Percentiles rank a stretch among this genome's conserved stretches.
Conservation (phyloP, 2,113 vertebrate species). For the Trichomycterus rosablanca region DNA sequence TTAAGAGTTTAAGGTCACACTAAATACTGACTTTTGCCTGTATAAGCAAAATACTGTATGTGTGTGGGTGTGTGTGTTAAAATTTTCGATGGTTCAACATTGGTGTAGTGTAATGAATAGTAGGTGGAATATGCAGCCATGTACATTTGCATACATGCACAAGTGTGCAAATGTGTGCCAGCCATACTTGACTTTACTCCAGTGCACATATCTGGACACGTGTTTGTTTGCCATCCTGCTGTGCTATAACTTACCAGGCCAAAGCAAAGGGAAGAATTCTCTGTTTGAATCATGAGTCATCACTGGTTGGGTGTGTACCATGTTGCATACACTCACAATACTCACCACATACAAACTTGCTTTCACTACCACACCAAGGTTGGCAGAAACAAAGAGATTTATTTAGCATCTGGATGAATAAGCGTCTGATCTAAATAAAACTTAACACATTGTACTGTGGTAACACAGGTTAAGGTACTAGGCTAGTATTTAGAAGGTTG, state of each 20-base stretch:
- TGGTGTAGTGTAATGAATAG: too few species aligned
- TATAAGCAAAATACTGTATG: too few species aligned
- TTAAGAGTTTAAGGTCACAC: too few species aligned
- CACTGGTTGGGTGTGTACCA: slow-evolving; percentile 38
- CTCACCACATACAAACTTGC: slow-evolving; percentile 13
- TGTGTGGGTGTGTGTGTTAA: too few species aligned
- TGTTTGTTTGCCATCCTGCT: slow-evolving; percentile 21
- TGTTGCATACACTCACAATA: slow-evolving; percentile 6
- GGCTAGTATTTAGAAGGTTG: too few species aligned
- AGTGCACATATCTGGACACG: neutral
- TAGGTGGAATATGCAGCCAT: too few species aligned
- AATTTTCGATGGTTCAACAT: too few species aligned
- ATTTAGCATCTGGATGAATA: neutral
- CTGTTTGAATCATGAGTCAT: slow-evolving; percentile 32
- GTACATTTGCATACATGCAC: too few species aligned
- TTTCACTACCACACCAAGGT: slow-evolving; percentile 8
- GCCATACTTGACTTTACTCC: too few species aligned
- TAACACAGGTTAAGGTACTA: too few species aligned
- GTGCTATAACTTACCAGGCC: slow-evolving; percentile 26
- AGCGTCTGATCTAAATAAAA: too few species aligned
- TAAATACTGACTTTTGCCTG: neutral
- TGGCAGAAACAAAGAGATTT: neutral
- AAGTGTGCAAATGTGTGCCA: neutral
- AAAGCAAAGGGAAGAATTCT: slow-evolving; percentile 26
- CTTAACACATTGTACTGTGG: too few species aligned